phyloP scores from a whole-genome alignment of 2,797 vertebrate species.

The Argyrosomus regius region DNA sequence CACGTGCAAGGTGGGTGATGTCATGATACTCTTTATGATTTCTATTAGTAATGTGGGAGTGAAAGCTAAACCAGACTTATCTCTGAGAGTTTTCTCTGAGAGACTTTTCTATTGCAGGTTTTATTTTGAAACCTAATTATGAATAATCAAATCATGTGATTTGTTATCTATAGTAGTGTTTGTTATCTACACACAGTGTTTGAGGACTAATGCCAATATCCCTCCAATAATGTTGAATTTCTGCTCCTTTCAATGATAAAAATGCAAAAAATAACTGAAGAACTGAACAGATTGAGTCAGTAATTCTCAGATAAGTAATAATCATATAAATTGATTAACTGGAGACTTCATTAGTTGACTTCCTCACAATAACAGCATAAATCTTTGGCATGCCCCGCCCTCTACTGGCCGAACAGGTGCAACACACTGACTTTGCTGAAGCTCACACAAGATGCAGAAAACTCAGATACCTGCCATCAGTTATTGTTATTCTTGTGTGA shows the following conservation, averaged over 20 bases:
- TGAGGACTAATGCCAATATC: not conserved
- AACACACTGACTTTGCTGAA: not conserved
- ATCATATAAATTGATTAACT: not conserved
- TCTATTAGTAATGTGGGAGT: not conserved
- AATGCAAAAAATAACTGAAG: not conserved
- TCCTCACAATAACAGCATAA: not conserved
- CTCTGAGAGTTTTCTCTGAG: not conserved
- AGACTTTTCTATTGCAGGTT: not conserved
- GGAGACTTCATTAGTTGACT: not conserved
- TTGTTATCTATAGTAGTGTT: not conserved
- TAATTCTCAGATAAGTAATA: not conserved
- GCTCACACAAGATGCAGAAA: not conserved
- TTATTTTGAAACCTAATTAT: not conserved
- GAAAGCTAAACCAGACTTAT: not conserved
- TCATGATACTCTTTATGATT: not conserved
- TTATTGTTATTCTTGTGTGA: not conserved
- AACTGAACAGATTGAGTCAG: too few relatives aligned
- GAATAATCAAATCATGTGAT: not conserved
- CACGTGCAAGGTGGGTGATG: constrained; percentile 81
- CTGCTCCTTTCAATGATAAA: not conserved
- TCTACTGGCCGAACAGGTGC: constrained; percentile 39
- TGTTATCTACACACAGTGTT: not conserved
- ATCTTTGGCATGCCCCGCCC: constrained; percentile 24
- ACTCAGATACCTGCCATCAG: not conserved
- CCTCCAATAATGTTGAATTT: not conserved